A percentile compares a stretch with the other conserved stretches of the same genome.
phyloP scores from a whole-genome alignment of 2,113 vertebrate species.

The Etheostoma spectabile region DNA sequence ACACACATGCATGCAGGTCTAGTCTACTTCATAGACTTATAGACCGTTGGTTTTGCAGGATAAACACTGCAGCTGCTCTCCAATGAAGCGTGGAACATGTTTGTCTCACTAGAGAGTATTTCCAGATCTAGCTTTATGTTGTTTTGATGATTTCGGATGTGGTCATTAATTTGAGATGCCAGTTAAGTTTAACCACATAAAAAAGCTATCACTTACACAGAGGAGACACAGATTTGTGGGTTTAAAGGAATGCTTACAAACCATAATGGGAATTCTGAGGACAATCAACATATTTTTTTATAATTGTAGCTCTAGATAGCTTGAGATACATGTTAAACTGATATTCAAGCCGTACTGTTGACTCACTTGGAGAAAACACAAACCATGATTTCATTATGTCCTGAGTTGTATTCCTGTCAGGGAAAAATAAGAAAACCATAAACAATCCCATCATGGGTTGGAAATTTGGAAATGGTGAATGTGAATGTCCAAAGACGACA shows the following conservation, averaged over 20 bases:
- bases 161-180: slow-evolving; percentile 65
- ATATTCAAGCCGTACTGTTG: neutral
- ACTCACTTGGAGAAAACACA: neutral
- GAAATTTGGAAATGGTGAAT: slow-evolving; percentile 15
- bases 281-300: slow-evolving; percentile 33
- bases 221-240: slow-evolving; percentile 23
- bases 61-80: slow-evolving; percentile 13
- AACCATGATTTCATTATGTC: neutral
- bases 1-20: slow-evolving; percentile 3
- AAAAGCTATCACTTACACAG: slow-evolving; percentile 47
- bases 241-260: slow-evolving; percentile 32
- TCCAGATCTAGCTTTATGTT: slow-evolving; percentile 38
- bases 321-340: slow-evolving; percentile 17
- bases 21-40: neutral
- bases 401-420: neutral
- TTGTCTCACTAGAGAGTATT: slow-evolving; percentile 46
- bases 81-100: slow-evolving; percentile 18
- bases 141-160: slow-evolving; percentile 58
- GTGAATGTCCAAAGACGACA: neutral
- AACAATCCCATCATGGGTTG: slow-evolving; percentile 14
- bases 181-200: slow-evolving; percentile 49
- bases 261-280: slow-evolving; percentile 7
- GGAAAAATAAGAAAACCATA: slow-evolving; percentile 7
- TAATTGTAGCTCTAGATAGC: slow-evolving; percentile 5
- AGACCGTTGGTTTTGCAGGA: neutral